Percentiles rank a stretch among this genome's conserved stretches.
These are phyloP conservation scores for Neomorphus geoffroyi DNA, from an alignment of 2,797 vertebrate species.

Conservation along the genomic window DNA sequence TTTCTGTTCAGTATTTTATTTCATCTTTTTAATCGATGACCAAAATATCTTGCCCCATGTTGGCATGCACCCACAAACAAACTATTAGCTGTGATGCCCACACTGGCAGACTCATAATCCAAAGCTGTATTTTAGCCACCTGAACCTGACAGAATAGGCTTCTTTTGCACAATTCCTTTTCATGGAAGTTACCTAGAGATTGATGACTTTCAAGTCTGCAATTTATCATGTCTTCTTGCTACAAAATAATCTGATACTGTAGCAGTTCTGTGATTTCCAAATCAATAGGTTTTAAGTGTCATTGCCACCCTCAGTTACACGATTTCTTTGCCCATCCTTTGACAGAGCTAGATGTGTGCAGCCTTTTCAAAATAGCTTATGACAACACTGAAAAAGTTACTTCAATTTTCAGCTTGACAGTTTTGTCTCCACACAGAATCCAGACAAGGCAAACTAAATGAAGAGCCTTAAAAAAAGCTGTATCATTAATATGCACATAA, in stretches of 20 bases:
- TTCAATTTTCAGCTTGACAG: not conserved
- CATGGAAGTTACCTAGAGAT: not conserved
- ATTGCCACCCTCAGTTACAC: not conserved
- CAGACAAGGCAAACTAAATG: not conserved
- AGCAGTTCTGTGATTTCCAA: not conserved
- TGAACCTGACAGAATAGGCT: not conserved
- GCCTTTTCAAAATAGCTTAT: not conserved
- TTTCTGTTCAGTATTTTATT: not conserved
- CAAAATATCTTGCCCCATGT: not conserved
- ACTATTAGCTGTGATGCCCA: not conserved
- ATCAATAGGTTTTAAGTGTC: not conserved
- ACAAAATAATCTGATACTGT: not conserved
- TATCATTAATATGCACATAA: not conserved
- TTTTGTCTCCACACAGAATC: not conserved
- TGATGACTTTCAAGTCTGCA: not conserved
- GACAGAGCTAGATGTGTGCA: not conserved
- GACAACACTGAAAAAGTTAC: not conserved
- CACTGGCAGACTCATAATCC: not conserved
- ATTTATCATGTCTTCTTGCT: not conserved
- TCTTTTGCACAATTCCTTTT: not conserved
- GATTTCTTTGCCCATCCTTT: not conserved
- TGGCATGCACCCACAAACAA: not conserved
- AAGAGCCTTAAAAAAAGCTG: not conserved
- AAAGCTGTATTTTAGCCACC: not conserved
- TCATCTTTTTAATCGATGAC: not conserved